These are phyloP conservation scores for Dendrolimus pini DNA, from an alignment of 2,888 invertebrate species.

Conservation along the genomic window DNA sequence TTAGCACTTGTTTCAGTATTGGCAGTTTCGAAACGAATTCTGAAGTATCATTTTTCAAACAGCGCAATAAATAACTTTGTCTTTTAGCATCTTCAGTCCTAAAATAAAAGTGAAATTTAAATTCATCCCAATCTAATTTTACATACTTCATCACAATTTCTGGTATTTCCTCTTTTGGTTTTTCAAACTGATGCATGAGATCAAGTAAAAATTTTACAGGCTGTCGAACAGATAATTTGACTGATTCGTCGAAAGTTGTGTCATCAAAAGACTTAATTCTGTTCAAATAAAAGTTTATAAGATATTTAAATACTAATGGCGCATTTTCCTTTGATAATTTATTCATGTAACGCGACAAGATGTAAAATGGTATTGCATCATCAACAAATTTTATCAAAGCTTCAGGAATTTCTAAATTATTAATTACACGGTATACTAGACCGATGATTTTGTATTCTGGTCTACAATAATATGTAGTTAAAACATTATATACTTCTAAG, in stretches of 20 bases:
- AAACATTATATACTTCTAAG: constrained; percentile 28
- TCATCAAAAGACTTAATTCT: constrained; percentile 21
- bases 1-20: constrained; percentile 12
- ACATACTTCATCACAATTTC: constrained; percentile 28
- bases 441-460: constrained; percentile 23
- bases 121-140: constrained; percentile 22
- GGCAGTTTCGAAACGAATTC: constrained; percentile 14
- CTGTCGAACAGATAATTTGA: constrained; percentile 14
- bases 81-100: constrained; percentile 6
- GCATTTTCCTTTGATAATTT: constrained; percentile 18
- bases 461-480: constrained; percentile 6
- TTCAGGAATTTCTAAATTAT: constrained; percentile 28
- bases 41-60: constrained; percentile 23
- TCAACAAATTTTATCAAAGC: constrained; percentile 17
- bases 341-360: constrained; percentile 8
- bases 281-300: constrained; percentile 22
- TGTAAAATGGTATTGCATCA: constrained; percentile 8
- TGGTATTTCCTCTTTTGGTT: constrained; percentile 30
- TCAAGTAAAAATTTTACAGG: constrained; percentile 17
- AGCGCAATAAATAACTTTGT: constrained; percentile 16
- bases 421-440: constrained; percentile 33
- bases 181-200: constrained; percentile 23
- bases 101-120: constrained; percentile 14
- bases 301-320: constrained; percentile 20
- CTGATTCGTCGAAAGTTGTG: constrained; percentile 15